These are phyloP conservation scores for Manis crassicaudata DNA, from an alignment of 2,797 vertebrate genomes.

Conservation along the genomic window DNA sequence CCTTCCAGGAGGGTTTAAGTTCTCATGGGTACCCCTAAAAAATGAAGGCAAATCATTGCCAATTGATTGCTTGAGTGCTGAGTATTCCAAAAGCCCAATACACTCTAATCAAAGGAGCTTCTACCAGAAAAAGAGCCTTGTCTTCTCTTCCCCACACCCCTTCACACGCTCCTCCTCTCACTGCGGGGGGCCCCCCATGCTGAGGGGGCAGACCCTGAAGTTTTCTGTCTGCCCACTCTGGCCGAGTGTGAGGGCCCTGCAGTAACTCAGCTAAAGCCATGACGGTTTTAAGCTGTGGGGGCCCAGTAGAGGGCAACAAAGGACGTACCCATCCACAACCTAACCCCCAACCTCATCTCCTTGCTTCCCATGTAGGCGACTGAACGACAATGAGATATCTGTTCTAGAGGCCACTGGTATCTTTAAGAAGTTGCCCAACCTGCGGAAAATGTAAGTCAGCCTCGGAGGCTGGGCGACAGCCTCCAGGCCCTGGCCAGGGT, in stretches of 20 bases:
- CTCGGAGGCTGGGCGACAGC: background rate
- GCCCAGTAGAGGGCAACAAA: fast-evolving
- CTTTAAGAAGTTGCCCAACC: conserved; percentile 96
- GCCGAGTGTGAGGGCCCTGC: background rate
- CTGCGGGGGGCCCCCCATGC: fast-evolving
- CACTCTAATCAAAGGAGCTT: background rate
- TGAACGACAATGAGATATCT: conserved; percentile 98
- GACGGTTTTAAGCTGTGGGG: background rate
- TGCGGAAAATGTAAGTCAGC: conserved; percentile 95
- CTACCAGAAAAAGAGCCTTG: background rate
- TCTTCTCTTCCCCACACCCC: background rate
- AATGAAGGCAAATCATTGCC: background rate
- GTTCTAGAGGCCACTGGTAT: conserved; percentile 92
- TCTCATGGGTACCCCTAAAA: background rate
- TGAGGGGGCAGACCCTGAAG: fast-evolving
- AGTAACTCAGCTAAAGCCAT: fast-evolving
- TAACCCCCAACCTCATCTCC: background rate
- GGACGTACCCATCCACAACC: background rate
- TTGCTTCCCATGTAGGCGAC: conserved; percentile 85
- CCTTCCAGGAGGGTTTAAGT: background rate
- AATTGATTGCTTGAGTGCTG: too few relatives aligned
- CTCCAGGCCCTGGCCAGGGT: background rate
- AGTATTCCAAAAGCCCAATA: background rate
- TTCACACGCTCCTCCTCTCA: background rate
- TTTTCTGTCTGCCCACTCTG: fast-evolving